Evolutionary conservation across 1,140 invertebrate genomes (phyloP), one percentile per base, ranked within the genome.

Genomic region (Plutomurus gul): DNA sequence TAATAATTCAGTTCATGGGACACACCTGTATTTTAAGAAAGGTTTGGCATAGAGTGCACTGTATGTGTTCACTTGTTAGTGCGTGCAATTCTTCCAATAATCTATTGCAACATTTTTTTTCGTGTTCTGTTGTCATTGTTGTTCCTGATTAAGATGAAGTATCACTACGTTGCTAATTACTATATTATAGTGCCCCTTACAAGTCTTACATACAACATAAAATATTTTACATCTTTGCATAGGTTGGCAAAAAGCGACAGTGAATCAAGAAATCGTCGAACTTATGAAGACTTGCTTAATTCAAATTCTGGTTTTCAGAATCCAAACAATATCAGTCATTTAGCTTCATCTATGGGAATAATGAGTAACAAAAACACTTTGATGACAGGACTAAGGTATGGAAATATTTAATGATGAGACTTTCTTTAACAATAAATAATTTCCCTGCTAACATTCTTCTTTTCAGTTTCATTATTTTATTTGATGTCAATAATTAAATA

Each of bases 231-330:
- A 49, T 27, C 20, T 60, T 70, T 11, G 8, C 46, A 40, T n/a
- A 83, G 51, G 16, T 37, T 79, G 13, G 49, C 75, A 11, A 81
- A 87, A 85, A 76, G 75, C 84, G 56, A 85, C 84, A 65, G 46
- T 84, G 20, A 82, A 86, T 51, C 84, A 82, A 4, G 77, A 84
- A 51, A 85, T 49, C 33, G 70, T 18, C 92, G 91, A 87, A 91
- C 88, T 84, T 97, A 93, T 90, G 93, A 95, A 89, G 92, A 92
- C 83, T 90, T 94, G 84, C 90, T 97, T 85, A 91, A 92, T 87
- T 93, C 92, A 87, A 93, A 93, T 85, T 88, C 92, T 84, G 94
- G 93, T 83, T 96, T 96, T 89, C 92, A 93, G 89, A 97, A 96
- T 89, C 94, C 94, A 43, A 94, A 94, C 88, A 94, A 92, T 89